Conservation (phyloP, 2,797 vertebrate genomes). For the Arrhamphus sclerolepis region DNA sequence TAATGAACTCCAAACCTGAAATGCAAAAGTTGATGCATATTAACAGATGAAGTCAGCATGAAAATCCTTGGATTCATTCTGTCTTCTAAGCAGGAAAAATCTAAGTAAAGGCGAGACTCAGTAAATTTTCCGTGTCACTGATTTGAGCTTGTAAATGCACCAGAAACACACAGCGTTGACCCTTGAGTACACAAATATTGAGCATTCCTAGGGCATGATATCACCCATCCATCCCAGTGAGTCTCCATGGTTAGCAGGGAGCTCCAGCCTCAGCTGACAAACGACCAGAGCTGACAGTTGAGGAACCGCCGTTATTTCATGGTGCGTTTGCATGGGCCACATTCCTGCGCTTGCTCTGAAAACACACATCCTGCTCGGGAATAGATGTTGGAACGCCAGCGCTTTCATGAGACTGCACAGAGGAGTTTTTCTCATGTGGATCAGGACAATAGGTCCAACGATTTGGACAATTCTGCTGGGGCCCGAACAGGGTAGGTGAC, state of each 20-base stretch:
- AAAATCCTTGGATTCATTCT: no score
- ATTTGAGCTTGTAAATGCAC: neutral
- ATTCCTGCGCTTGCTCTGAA: conserved; percentile 58
- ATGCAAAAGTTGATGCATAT: no score
- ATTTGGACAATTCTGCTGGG: conserved; percentile 53
- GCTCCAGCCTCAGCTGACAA: conserved; percentile 52
- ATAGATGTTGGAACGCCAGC: conserved; percentile 32
- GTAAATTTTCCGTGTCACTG: no score
- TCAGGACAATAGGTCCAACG: conserved; percentile 46
- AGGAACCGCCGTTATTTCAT: conserved; percentile 60
- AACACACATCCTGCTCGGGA: conserved; percentile 44
- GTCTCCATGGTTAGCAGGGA: conserved; percentile 23
- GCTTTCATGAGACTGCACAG: conserved; percentile 41
- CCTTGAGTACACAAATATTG: conserved; percentile 6
- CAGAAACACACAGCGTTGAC: conserved; percentile 5
- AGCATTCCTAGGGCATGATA: conserved; percentile 62
- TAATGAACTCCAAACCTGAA: no score
- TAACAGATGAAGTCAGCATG: no score
- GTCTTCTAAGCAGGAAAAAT: no score
- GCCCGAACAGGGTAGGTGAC: conserved; percentile 19
- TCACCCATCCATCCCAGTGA: conserved; percentile 38
- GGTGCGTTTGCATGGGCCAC: conserved; percentile 61
- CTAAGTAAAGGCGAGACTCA: no score
- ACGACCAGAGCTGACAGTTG: conserved; percentile 53
- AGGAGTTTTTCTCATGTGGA: conserved; percentile 34